Conservation (phyloP, 1,140 invertebrate genomes). For the Drosophila prosaltans region DNA sequence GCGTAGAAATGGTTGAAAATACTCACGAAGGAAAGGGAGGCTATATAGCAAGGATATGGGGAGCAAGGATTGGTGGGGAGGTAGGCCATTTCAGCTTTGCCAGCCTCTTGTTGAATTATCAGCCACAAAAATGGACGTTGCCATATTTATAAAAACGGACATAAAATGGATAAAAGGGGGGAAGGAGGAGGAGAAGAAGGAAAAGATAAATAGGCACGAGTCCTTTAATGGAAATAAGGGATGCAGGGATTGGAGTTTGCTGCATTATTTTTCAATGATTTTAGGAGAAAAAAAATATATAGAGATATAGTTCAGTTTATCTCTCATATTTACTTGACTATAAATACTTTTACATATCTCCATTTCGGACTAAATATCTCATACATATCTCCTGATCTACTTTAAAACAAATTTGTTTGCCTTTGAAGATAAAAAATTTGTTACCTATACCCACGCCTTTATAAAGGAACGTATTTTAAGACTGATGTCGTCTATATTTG, state of each 20-base stretch:
- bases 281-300: not conserved
- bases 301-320: not conserved
- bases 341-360: too few species aligned
- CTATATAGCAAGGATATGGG: constrained; percentile 2
- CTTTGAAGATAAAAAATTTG: too few species aligned
- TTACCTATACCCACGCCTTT: too few species aligned
- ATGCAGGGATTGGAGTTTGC: constrained; percentile 2
- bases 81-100: constrained; percentile 38
- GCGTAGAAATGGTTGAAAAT: constrained; percentile 66
- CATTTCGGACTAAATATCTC: too few species aligned
- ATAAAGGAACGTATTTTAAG: too few species aligned
- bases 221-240: constrained; percentile 5
- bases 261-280: not conserved
- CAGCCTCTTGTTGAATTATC: constrained; percentile 70
- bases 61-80: constrained; percentile 12
- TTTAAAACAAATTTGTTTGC: too few species aligned
- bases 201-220: not conserved
- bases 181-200: too few species aligned
- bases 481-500: too few species aligned
- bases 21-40: constrained; percentile 15
- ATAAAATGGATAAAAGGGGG: constrained; percentile 37
- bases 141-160: constrained; percentile 65
- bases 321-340: not conserved
- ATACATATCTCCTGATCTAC: too few species aligned
- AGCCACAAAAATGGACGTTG: constrained; percentile 80